Conservation (phyloP, 2,888 invertebrate species). For the Athrips mouffetella region DNA sequence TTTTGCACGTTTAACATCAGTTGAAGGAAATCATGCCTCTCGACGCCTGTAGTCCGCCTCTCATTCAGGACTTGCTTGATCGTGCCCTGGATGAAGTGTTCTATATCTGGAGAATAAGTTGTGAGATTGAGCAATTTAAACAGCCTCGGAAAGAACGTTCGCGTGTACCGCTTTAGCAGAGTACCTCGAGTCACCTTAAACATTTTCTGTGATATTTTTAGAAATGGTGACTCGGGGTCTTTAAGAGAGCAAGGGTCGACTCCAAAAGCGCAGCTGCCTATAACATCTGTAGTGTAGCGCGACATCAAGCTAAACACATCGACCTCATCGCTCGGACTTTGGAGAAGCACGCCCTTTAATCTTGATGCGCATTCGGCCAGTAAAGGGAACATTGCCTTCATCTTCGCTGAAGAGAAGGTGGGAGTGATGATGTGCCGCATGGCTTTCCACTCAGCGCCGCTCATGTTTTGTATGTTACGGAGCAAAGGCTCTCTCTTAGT, state of each 20-base stretch:
- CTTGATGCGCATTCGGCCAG: constrained; percentile 60
- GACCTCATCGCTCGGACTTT: constrained; percentile 45
- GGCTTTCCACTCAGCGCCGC: constrained; percentile 67
- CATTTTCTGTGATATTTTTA: constrained; percentile 69
- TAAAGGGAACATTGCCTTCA: constrained; percentile 73
- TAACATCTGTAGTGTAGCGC: constrained; percentile 67
- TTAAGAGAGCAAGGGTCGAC: constrained; percentile 62
- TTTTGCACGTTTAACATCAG: constrained; percentile 70
- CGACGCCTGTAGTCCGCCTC: constrained; percentile 48
- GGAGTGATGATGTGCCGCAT: constrained; percentile 70
- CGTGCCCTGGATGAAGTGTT: constrained; percentile 59
- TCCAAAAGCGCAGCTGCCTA: constrained; percentile 70
- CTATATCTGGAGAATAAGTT: constrained; percentile 61
- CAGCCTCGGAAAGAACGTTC: constrained; percentile 60
- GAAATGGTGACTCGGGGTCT: constrained; percentile 60
- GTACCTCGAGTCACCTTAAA: constrained; percentile 57
- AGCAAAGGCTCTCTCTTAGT: constrained; percentile 65
- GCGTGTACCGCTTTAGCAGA: constrained; percentile 63
- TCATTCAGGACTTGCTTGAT: constrained; percentile 63
- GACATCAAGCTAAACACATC: constrained; percentile 60
- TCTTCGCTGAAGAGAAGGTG: constrained; percentile 71
- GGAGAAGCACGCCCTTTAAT: constrained; percentile 44
- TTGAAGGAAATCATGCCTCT: constrained; percentile 66
- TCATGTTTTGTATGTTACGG: constrained; percentile 68
- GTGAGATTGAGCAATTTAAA: constrained; percentile 66